Evolutionary conservation across 2,113 vertebrate species (phyloP).

Genomic region (Hippopotamus amphibius): DNA sequence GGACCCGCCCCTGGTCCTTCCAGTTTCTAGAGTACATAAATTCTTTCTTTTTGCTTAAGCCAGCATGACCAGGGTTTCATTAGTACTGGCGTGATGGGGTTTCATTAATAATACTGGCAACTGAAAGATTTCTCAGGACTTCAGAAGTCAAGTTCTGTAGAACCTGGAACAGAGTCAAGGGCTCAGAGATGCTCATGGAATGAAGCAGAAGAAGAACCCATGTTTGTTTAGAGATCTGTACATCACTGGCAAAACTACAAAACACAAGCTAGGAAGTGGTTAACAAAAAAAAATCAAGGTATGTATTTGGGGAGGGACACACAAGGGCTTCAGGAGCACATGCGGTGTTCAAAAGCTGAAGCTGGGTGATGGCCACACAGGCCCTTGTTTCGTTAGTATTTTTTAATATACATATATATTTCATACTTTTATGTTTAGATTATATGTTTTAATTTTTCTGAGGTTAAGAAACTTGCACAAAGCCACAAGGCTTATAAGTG

Average conservation of each 20-base stretch:
- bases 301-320: not conserved
- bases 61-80: not conserved
- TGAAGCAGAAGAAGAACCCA: not conserved
- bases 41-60: not conserved
- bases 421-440: not conserved
- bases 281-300: not conserved
- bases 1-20: not conserved
- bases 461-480: not conserved
- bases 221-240: not conserved
- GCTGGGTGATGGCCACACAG: not conserved
- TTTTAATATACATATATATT: not conserved
- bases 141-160: not conserved
- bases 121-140: not conserved
- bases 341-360: not conserved
- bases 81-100: not conserved
- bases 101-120: not conserved
- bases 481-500: not conserved
- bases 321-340: fast-evolving
- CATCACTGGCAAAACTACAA: not conserved
- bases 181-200: not conserved
- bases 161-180: not conserved
- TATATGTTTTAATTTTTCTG: not conserved
- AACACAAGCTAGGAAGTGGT: not conserved
- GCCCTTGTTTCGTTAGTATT: not conserved
- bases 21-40: not conserved